Conservation (phyloP, 2,113 vertebrate genomes). For the Pangasianodon hypophthalmus region DNA sequence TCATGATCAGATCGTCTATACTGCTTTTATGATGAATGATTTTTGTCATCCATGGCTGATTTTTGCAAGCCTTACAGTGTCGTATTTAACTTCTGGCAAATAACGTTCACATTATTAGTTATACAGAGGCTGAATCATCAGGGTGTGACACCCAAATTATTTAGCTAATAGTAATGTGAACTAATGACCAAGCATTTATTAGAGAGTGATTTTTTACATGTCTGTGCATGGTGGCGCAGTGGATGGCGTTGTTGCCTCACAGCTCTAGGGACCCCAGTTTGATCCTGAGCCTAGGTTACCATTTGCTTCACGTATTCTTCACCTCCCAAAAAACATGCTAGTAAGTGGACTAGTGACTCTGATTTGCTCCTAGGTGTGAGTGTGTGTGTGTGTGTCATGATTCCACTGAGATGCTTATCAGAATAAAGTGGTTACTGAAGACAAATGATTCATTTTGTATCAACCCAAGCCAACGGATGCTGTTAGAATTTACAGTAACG, state of each 20-base stretch:
- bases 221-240: background rate
- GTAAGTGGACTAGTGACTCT: background rate
- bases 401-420: background rate
- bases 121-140: background rate
- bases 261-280: background rate
- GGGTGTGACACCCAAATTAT: background rate
- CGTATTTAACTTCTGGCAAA: slow-evolving; percentile 26
- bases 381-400: background rate
- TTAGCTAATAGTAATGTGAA: background rate
- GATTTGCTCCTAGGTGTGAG: background rate
- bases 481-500: background rate
- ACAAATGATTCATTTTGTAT: background rate
- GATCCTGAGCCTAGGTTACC: background rate
- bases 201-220: background rate
- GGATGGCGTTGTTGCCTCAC: background rate
- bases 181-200: slow-evolving; percentile 16
- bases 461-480: background rate
- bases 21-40: slow-evolving; percentile 28
- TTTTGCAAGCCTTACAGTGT: slow-evolving; percentile 16
- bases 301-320: background rate
- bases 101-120: background rate
- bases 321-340: background rate
- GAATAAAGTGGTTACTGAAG: background rate
- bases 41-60: slow-evolving; percentile 15
- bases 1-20: background rate